Percentiles rank a stretch among this genome's conserved stretches.
Evolutionary conservation across 2,113 vertebrate genomes (phyloP).

Genomic region (Glareola pratincola): DNA sequence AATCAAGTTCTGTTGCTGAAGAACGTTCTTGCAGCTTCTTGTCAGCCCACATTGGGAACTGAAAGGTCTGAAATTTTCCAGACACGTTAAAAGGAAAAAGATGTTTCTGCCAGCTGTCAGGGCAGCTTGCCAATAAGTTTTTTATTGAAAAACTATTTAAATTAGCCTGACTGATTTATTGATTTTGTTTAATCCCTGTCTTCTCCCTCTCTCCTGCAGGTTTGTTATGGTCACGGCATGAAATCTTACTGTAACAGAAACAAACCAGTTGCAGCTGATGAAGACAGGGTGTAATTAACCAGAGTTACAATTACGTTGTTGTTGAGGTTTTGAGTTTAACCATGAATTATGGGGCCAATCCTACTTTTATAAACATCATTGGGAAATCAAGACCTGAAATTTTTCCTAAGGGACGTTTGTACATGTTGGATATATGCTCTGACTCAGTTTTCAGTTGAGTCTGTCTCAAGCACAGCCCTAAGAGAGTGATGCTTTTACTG

Average conservation of each 20-base stretch:
- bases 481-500: not conserved
- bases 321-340: not conserved
- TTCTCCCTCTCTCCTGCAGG: not conserved
- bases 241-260: not conserved
- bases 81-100: not conserved
- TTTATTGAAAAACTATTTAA: not conserved
- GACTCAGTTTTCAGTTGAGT: not conserved
- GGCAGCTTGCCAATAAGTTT: not conserved
- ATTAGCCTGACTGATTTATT: not conserved
- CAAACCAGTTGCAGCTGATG: not conserved
- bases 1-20: not conserved
- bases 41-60: not conserved
- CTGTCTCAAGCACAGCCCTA: not conserved
- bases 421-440: not conserved
- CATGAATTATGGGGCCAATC: not conserved
- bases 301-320: not conserved
- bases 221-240: not conserved
- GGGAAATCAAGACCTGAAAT: conserved; percentile 4
- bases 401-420: not conserved
- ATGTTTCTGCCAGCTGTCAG: not conserved
- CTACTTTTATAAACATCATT: conserved; percentile 7
- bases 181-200: not conserved
- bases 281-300: not conserved
- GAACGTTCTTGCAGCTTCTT: not conserved
- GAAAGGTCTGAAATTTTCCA: not conserved